Conservation (phyloP, 2,888 invertebrate genomes). For the Hetaerina titia region DNA sequence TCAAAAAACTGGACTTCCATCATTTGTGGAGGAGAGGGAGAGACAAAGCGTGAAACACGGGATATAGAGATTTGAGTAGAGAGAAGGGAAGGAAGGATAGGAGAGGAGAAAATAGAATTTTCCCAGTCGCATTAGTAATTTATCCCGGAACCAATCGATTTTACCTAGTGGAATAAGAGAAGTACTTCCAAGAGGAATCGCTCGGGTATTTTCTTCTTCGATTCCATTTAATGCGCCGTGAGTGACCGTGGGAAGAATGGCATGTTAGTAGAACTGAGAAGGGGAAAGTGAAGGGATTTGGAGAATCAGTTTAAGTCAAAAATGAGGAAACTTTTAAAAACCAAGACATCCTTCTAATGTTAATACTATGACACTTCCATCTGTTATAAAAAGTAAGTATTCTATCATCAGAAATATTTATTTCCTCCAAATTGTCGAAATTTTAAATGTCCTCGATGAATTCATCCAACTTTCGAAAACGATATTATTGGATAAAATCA, state of each 20-base stretch:
- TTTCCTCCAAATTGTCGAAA: too few relatives aligned
- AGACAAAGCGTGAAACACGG: background rate
- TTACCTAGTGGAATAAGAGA: background rate
- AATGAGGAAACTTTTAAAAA: too few relatives aligned
- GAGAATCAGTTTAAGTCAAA: too few relatives aligned
- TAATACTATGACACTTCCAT: too few relatives aligned
- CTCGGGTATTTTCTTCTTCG: background rate
- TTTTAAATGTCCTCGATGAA: too few relatives aligned
- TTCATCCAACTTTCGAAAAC: too few relatives aligned
- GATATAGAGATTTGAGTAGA: background rate
- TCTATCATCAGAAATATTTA: too few relatives aligned
- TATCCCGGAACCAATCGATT: background rate
- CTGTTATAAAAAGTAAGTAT: too few relatives aligned
- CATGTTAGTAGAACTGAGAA: background rate
- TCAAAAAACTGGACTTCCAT: background rate
- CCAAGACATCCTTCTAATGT: too few relatives aligned
- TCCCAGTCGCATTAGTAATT: background rate
- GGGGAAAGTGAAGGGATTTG: background rate
- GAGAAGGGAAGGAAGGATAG: background rate
- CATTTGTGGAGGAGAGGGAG: background rate
- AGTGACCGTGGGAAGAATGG: background rate
- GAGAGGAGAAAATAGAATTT: conserved; percentile 4
- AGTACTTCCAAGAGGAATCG: background rate
- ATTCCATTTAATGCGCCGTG: background rate
- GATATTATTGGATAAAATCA: too few relatives aligned